Conservation (phyloP, 2,888 invertebrate genomes). For the Parnassius smintheus region DNA sequence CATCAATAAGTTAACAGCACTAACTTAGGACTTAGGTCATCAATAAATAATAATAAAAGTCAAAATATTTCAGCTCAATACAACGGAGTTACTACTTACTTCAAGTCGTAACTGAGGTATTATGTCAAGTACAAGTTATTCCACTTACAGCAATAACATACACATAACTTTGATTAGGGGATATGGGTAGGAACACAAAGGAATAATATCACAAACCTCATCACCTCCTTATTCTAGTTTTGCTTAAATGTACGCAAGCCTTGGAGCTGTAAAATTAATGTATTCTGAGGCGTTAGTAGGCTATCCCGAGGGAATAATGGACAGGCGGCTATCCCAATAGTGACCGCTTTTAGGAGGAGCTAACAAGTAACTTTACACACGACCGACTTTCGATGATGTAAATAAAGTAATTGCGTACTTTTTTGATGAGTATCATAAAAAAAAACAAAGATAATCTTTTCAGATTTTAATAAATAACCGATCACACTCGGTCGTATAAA, state of each 20-base stretch:
- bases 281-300: constrained; percentile 66
- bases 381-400: constrained; percentile 15
- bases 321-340: constrained; percentile 51
- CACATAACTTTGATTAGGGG: constrained; percentile 73
- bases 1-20: too few relatives aligned
- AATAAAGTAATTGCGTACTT: neutral
- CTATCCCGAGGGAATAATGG: constrained; percentile 54
- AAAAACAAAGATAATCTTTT: too few relatives aligned
- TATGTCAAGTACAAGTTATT: constrained; percentile 36
- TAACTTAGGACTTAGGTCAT: too few relatives aligned
- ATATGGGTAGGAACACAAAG: constrained; percentile 62
- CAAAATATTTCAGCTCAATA: constrained; percentile 5
- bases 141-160: constrained; percentile 35
- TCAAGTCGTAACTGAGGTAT: constrained; percentile 31
- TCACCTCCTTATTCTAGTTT: constrained; percentile 58
- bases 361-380: constrained; percentile 3
- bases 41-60: too few relatives aligned
- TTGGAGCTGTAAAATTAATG: constrained; percentile 79
- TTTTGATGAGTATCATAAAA: too few relatives aligned
- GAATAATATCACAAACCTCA: constrained; percentile 70
- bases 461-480: too few relatives aligned
- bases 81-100: constrained; percentile 6
- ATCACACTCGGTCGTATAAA: too few relatives aligned
- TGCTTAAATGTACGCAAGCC: constrained; percentile 40
- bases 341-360: constrained; percentile 29